Base-by-base conservation (phyloP, 2,797 vertebrate genomes). In the Oceanodroma leucorhoa region DNA sequence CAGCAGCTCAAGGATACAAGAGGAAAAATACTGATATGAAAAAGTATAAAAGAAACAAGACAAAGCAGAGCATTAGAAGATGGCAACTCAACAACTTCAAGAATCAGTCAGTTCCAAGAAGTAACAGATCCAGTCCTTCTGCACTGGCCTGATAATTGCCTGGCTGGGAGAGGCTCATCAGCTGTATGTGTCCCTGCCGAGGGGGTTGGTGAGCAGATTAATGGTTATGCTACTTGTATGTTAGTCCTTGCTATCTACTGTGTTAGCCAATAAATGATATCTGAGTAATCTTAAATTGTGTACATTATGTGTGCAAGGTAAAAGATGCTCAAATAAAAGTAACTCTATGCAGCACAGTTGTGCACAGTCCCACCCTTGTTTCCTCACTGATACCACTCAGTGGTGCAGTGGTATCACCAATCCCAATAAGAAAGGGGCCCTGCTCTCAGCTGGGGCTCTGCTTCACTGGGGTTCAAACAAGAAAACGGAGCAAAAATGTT, bases 111-210 rank as follows among this genome's bases (percentile, higher is more conserved):
- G 6, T 91, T 94, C 67, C 23, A 72, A 83, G 82, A 81, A 4
- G 3, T 29, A 64, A 60, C 17, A 71, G 11, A 70, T 53, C 18
- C 27, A 72, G 4, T 2, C 3, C 18, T 70, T 77, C 7, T 7
- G 2, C 9, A 15, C 17, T 40, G 34, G 36, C 34, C 38, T 76
- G 46, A 54, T 9, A 61, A 3, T 32, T 69, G 21, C 23, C 20
- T 73, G 46, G 1, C 11, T 89, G 21, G 19, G n/a, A 76, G 38
- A 45, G 11, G 6, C 14, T 83, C 24, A 11, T 45, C 1, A 16
- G 12, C 18, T 67, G 7, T 21, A 7, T 21, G 5, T 34, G 16
- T 54, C 11, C 32, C 16, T 0, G 0, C 5, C 0, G 2, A 36
- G 4, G 7, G 34, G 5, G 10, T 0, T 53, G 29, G 22, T 50